A percentile compares a stretch with the other conserved stretches of the same genome.
Conservation (phyloP, 2,797 vertebrate species). For the Typhlichthys eigenmanni region DNA sequence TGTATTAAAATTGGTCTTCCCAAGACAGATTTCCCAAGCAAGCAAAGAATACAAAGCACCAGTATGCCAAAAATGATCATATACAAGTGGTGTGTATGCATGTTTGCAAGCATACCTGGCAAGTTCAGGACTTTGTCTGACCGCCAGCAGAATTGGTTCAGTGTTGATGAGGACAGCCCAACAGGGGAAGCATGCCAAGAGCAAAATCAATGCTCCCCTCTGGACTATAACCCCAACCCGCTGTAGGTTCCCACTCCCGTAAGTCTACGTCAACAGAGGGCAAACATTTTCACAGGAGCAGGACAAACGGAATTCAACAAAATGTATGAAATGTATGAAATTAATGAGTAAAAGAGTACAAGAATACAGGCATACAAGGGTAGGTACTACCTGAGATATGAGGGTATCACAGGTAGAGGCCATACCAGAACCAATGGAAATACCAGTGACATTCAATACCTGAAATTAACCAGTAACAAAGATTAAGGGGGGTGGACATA, state of each 20-base stretch:
- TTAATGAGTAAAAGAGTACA: background rate
- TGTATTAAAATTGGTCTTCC: too few relatives aligned
- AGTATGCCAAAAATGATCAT: too few relatives aligned
- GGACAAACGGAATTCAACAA: background rate
- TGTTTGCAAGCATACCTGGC: constrained; percentile 69
- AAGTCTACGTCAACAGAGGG: constrained; percentile 65
- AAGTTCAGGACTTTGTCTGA: constrained; percentile 76
- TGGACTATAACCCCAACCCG: constrained; percentile 83
- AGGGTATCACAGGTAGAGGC: constrained; percentile 88
- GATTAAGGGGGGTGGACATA: background rate
- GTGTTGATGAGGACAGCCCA: constrained; percentile 86
- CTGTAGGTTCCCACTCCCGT: constrained; percentile 80
- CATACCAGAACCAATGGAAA: constrained; percentile 83
- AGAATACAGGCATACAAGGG: background rate
- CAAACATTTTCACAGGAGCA: background rate
- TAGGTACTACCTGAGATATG: constrained; percentile 84
- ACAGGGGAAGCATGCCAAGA: constrained; percentile 84
- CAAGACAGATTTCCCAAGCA: too few relatives aligned
- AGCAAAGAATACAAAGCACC: too few relatives aligned
- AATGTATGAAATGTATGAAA: background rate
- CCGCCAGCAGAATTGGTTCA: constrained; percentile 73
- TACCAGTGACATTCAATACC: constrained; percentile 87
- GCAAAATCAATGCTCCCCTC: constrained; percentile 75
- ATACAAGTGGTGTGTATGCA: background rate
- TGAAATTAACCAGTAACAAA: constrained; percentile 42